Evolutionary conservation across 2,797 vertebrate species (phyloP), one percentile per base, ranked within the genome.

Genomic region (Cynopterus sphinx): DNA sequence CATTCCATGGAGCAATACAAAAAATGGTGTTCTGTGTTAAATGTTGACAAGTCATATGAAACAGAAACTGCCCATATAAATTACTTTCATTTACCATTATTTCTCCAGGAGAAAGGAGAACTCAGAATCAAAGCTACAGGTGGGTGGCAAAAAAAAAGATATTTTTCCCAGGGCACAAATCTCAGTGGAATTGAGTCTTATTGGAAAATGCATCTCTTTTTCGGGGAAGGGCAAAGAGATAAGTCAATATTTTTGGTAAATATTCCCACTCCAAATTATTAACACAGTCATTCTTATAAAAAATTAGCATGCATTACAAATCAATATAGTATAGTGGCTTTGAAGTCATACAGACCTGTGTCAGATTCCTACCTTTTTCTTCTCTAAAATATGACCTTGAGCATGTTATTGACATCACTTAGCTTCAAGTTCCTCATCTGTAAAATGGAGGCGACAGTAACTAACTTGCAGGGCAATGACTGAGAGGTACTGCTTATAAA

Each of bases 221-320:
- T 13, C 87, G 70, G 51, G 57, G 31, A 70, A 31, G 49, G 81
- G 68, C 9, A 88, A 92, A 92, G 21, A 82, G 59, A 46, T n/a
- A 17, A 68, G 24, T 61, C 59, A 61, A 61, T 31, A 15, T 61
- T 31, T 61, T 61, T 28, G 55, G 53, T 82, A 90, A 82, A 75
- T 90, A 81, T 49, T 74, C 43, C 9, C 22, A 63, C 74, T 86
- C 36, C 53, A 92, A 82, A 90, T 87, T 82, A 82, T 75, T 82
- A 74, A 74, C 74, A 68, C 3, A 28, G 43, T 74, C 57, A 71
- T 82, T 63, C 33, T 92, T 57, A 68, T 59, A 22, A 75, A 81
- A 33, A 68, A 51, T 41, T 49, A 36, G 16, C 53, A 86, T 55
- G 59, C 11, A 39, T 85, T 39, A 49, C 26, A 12, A 46, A 55